Conservation (phyloP, 2,888 invertebrate species). For the Diplazon laetatorius region DNA sequence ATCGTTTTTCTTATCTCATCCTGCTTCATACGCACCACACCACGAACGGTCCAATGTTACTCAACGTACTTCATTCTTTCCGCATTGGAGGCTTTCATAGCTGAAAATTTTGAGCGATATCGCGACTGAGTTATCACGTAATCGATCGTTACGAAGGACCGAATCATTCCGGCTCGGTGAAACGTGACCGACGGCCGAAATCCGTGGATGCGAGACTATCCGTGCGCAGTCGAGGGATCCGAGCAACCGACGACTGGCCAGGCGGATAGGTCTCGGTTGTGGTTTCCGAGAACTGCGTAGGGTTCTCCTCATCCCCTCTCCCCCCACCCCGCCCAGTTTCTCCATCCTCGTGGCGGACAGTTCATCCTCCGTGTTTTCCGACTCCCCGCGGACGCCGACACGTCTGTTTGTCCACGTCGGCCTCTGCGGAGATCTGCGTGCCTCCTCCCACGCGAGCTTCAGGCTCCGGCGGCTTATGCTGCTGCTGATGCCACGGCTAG, state of each 20-base stretch:
- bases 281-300: slow-evolving; percentile 51
- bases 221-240: slow-evolving; percentile 71
- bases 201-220: slow-evolving; percentile 58
- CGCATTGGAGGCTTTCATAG: slow-evolving; percentile 20
- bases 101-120: slow-evolving; percentile 20
- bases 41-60: slow-evolving; percentile 17
- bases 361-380: slow-evolving; percentile 75
- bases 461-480: slow-evolving; percentile 55
- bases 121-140: slow-evolving; percentile 47
- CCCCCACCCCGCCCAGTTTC: too few species aligned
- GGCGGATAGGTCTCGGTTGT: slow-evolving; percentile 69
- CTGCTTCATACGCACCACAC: slow-evolving; percentile 56
- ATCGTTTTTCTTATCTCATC: slow-evolving; percentile 63
- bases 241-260: slow-evolving; percentile 70
- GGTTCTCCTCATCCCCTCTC: too few species aligned
- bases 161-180: slow-evolving; percentile 52
- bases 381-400: slow-evolving; percentile 76
- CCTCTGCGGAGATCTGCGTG: slow-evolving; percentile 71
- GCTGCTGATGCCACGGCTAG: slow-evolving; percentile 37
- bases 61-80: slow-evolving; percentile 10
- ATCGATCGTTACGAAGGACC: slow-evolving; percentile 52
- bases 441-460: slow-evolving; percentile 62
- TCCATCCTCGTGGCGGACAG: slow-evolving; percentile 40
- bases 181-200: slow-evolving; percentile 56
- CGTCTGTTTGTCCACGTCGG: slow-evolving; percentile 81